Conservation (phyloP, 2,797 vertebrate genomes). For the Semotilus atromaculatus region DNA sequence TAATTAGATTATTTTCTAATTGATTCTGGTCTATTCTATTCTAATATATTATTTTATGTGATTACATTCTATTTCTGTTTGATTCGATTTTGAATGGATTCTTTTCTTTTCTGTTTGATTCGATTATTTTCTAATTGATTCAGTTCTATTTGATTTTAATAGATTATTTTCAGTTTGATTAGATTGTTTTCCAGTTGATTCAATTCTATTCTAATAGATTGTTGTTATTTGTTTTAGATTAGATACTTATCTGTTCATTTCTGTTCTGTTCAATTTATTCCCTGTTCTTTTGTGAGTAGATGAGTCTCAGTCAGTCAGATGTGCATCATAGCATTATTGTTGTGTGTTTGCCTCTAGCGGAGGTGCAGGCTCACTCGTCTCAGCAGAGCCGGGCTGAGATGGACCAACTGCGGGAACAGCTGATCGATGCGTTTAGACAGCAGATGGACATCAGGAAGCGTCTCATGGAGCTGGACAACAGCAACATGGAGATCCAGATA, state of each 20-base stretch:
- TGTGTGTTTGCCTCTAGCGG: constrained; percentile 71
- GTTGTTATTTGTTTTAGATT: neutral
- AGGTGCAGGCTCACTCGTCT: constrained; percentile 84
- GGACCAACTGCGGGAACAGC: constrained; percentile 83
- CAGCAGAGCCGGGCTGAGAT: constrained; percentile 78
- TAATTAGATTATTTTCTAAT: neutral
- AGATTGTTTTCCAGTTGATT: neutral
- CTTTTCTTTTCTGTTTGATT: neutral
- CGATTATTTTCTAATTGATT: neutral
- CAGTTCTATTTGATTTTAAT: neutral
- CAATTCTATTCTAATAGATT: neutral
- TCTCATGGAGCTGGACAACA: constrained; percentile 88
- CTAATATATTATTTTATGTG: neutral
- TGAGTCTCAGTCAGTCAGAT: neutral
- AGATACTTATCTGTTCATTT: neutral
- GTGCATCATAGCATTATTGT: neutral
- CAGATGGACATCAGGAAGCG: constrained; percentile 86
- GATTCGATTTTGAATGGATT: too few species aligned
- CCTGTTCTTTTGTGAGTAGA: neutral
- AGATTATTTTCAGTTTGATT: neutral
- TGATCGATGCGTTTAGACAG: constrained; percentile 84
- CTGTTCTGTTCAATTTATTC: neutral
- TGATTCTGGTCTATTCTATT: neutral
- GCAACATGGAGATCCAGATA: constrained; percentile 84
- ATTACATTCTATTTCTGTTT: neutral